Conservation (phyloP, 37 sponge, comb jelly and placozoan genomes). For the Corticium candelabrum region DNA sequence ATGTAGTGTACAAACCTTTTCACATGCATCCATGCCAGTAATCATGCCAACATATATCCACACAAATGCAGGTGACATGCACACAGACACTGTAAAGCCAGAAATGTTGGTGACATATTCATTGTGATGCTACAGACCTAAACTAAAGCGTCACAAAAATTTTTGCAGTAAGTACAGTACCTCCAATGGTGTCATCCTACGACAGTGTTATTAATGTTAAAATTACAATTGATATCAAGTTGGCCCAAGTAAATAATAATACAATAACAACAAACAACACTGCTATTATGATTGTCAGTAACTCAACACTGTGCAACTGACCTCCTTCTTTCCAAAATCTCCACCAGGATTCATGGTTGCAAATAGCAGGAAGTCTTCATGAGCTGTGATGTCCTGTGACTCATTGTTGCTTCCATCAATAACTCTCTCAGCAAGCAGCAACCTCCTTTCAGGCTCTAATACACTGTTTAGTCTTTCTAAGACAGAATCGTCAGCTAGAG, state of each 20-base stretch:
- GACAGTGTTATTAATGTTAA: too few relatives aligned
- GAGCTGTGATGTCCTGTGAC: conserved; percentile 57
- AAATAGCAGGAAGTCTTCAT: conserved; percentile 57
- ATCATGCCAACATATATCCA: conserved; percentile 13
- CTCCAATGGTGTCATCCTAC: too few relatives aligned
- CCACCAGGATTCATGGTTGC: conserved; percentile 99
- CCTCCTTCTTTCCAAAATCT: conserved; percentile 99
- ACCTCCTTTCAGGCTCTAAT: conserved; percentile 80
- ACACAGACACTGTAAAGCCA: too few relatives aligned
- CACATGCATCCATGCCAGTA: neutral
- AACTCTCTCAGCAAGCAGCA: conserved; percentile 75
- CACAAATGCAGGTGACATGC: neutral
- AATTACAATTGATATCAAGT: too few relatives aligned
- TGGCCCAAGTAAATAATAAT: too few relatives aligned
- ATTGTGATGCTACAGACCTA: too few relatives aligned
- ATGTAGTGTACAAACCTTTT: conserved; percentile 12
- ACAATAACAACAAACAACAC: too few relatives aligned
- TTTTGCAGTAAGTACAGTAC: too few relatives aligned
- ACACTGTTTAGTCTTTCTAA: conserved; percentile 93
- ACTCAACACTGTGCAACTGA: neutral
- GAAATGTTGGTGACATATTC: too few relatives aligned
- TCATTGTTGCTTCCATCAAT: conserved; percentile 25
- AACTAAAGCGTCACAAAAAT: too few relatives aligned
- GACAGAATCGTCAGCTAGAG: conserved; percentile 98
- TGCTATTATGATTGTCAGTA: too few relatives aligned